phyloP scores from a whole-genome alignment of 1,140 invertebrate species.

The Drosophila setifemur region DNA sequence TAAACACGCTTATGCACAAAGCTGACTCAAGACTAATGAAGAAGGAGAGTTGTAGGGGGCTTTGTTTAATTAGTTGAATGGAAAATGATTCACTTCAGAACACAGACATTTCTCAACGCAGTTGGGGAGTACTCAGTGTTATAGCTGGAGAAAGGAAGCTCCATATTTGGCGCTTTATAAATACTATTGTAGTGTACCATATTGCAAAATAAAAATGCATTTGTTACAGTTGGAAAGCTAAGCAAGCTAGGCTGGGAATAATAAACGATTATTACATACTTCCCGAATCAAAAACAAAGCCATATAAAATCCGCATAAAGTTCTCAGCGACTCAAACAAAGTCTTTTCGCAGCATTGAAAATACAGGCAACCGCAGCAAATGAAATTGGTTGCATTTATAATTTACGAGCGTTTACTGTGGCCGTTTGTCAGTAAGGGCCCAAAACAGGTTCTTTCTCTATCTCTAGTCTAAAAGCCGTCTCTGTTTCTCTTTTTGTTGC shows the following conservation, averaged over 20 bases:
- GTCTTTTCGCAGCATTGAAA: slow-evolving; percentile 11
- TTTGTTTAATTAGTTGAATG: slow-evolving; percentile 44
- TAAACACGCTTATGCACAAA: background rate
- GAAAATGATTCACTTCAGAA: slow-evolving; percentile 23
- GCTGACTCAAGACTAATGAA: background rate
- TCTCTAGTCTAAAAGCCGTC: slow-evolving; percentile 11
- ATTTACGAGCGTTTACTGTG: slow-evolving; percentile 46
- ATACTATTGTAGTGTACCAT: no score
- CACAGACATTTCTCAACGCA: slow-evolving; percentile 1
- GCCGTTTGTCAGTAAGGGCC: no score
- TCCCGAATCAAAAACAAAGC: background rate
- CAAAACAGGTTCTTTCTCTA: slow-evolving; percentile 46
- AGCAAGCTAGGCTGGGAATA: background rate
- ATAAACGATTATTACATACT: background rate
- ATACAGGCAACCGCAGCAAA: background rate
- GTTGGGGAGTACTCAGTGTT: background rate
- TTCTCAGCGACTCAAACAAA: background rate
- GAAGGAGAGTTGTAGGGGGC: background rate
- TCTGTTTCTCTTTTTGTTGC: slow-evolving; percentile 10
- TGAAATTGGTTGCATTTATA: slow-evolving; percentile 24
- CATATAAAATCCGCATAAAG: background rate
- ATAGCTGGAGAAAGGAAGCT: background rate
- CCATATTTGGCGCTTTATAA: no score
- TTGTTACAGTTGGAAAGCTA: no score
- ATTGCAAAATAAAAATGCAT: no score